A percentile compares a stretch with the other conserved stretches of the same genome.
Conservation (phyloP, 2,888 invertebrate genomes). For the Vannuccia rotundouncinata region DNA sequence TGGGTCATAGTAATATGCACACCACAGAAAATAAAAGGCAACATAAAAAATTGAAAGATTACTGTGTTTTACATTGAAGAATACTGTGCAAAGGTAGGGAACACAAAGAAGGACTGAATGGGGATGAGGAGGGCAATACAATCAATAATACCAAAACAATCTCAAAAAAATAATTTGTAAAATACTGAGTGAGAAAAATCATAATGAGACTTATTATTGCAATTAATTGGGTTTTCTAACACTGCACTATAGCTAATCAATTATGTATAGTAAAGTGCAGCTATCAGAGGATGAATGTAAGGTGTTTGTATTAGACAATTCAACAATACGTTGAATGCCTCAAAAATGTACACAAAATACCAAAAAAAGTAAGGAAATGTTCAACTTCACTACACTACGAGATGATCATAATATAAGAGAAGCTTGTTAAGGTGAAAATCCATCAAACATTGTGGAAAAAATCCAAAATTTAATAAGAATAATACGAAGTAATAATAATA, state of each 20-base stretch:
- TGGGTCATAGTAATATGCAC: not conserved
- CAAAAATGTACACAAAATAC: not conserved
- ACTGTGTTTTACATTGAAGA: not conserved
- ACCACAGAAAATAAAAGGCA: not conserved
- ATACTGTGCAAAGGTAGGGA: conserved; percentile 15
- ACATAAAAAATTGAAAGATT: not conserved
- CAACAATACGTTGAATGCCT: not conserved
- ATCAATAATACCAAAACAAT: conserved; percentile 26
- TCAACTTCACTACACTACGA: not conserved
- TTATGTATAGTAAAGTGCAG: not conserved
- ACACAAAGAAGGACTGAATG: not conserved
- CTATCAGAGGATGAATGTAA: not conserved
- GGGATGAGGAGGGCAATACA: not conserved
- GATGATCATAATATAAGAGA: not conserved
- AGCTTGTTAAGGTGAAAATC: conserved; percentile 6
- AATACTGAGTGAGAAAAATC: conserved; percentile 25
- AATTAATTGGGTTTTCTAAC: not conserved
- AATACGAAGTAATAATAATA: conserved; percentile 26
- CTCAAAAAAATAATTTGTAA: conserved; percentile 26
- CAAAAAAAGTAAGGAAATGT: not conserved
- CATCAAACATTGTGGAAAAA: conserved; percentile 12
- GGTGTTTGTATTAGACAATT: not conserved
- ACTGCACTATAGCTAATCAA: conserved; percentile 1
- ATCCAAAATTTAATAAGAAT: conserved; percentile 19
- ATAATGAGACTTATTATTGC: conserved; percentile 18